Evolutionary conservation across 2,113 vertebrate species (phyloP).

Genomic region (Saccopteryx leptura): DNA sequence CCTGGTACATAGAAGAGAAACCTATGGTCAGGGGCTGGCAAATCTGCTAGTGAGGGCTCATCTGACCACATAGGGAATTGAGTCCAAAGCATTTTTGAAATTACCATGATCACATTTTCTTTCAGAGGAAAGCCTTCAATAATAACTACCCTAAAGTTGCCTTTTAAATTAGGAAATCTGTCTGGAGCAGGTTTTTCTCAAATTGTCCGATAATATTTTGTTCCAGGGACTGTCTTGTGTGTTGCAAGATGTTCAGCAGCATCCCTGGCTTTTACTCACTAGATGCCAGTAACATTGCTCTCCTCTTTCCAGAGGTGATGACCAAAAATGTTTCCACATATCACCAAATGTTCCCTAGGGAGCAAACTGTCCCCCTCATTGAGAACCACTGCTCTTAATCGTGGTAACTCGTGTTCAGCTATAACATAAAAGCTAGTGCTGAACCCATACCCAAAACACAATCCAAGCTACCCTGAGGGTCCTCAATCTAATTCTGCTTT

Average conservation of each 20-base stretch:
- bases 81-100: not conserved
- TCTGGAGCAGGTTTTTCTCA: not conserved
- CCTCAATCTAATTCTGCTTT: not conserved
- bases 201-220: not conserved
- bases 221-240: not conserved
- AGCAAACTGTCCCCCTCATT: not conserved
- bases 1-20: not conserved
- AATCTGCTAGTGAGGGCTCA: not conserved
- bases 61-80: not conserved
- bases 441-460: not conserved
- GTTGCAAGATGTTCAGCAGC: not conserved
- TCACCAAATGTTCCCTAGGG: not conserved
- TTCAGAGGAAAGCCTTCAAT: constrained; percentile 11
- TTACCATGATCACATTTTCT: not conserved
- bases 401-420: not conserved
- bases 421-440: not conserved
- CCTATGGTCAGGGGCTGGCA: not conserved
- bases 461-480: not conserved
- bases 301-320: not conserved
- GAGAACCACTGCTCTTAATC: not conserved
- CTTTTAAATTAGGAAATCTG: not conserved
- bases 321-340: not conserved
- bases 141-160: not conserved
- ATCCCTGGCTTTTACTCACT: not conserved
- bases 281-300: not conserved